Evolutionary conservation across 2,797 vertebrate species (phyloP).

Genomic region (Phataginus tetradactyla): DNA sequence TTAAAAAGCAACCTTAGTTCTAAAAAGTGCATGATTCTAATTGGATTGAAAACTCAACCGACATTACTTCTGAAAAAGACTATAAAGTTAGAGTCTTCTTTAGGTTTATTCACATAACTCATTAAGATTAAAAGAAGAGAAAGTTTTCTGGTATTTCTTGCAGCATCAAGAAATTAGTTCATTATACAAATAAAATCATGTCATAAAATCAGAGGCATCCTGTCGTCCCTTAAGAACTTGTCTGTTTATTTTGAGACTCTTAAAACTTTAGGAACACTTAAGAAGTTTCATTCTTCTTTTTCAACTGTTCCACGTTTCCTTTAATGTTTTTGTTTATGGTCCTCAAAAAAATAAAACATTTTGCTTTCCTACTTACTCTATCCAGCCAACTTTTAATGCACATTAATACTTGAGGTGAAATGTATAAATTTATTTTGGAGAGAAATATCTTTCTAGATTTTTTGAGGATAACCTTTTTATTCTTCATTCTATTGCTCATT

Average conservation of each 20-base stretch:
- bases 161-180: not conserved
- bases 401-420: not conserved
- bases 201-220: not conserved
- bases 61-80: not conserved
- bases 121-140: not conserved
- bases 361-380: not conserved
- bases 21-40: slow-evolving; percentile 19
- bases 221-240: not conserved
- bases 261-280: not conserved
- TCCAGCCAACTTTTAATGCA: not conserved
- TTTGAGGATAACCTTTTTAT: not conserved
- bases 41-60: not conserved
- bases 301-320: not conserved
- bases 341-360: not conserved
- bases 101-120: not conserved
- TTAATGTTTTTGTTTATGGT: not conserved
- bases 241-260: not conserved
- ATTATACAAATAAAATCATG: not conserved
- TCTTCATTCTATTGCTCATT: not conserved
- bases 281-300: not conserved
- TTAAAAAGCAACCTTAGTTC: slow-evolving; percentile 5
- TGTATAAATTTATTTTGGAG: not conserved
- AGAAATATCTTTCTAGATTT: not conserved
- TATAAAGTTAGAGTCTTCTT: not conserved
- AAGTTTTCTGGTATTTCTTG: not conserved